phyloP scores from a whole-genome alignment of 2,888 invertebrate genomes.

The Punctoribates punctum region DNA sequence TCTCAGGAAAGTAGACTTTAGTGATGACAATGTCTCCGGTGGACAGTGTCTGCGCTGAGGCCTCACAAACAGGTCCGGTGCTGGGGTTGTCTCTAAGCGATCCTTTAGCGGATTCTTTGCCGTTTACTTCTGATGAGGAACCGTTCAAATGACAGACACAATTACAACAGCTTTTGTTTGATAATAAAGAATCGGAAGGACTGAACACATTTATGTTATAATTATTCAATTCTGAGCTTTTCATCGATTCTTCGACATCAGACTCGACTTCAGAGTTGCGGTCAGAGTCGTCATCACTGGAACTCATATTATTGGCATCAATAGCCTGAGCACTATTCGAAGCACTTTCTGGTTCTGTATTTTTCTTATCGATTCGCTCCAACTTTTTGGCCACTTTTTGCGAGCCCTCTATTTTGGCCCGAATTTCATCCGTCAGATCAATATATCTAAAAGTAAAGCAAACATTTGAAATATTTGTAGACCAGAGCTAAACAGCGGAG shows the following conservation, averaged over 20 bases:
- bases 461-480: background rate
- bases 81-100: no score
- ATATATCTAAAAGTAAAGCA: slow-evolving; percentile 63
- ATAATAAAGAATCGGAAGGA: slow-evolving; percentile 27
- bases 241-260: slow-evolving; percentile 15
- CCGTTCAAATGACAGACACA: slow-evolving; percentile 35
- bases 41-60: slow-evolving; percentile 74
- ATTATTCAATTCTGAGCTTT: slow-evolving; percentile 12
- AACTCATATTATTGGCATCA: slow-evolving; percentile 76
- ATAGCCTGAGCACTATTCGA: slow-evolving; percentile 66
- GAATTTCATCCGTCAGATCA: slow-evolving; percentile 85
- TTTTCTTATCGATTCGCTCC: slow-evolving; percentile 71
- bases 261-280: slow-evolving; percentile 45
- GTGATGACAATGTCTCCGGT: slow-evolving; percentile 87
- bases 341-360: slow-evolving; percentile 58
- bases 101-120: background rate
- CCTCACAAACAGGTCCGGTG: slow-evolving; percentile 57
- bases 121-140: slow-evolving; percentile 16
- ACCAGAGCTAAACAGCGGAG: background rate
- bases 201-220: slow-evolving; percentile 11
- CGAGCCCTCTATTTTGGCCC: slow-evolving; percentile 82
- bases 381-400: slow-evolving; percentile 88
- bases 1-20: slow-evolving; percentile 48
- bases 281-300: slow-evolving; percentile 48
- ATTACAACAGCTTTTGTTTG: slow-evolving; percentile 32